Percentiles rank a stretch among this genome's conserved stretches.
phyloP scores from a whole-genome alignment of 2,888 invertebrate genomes.

The Dryococelus australis region DNA sequence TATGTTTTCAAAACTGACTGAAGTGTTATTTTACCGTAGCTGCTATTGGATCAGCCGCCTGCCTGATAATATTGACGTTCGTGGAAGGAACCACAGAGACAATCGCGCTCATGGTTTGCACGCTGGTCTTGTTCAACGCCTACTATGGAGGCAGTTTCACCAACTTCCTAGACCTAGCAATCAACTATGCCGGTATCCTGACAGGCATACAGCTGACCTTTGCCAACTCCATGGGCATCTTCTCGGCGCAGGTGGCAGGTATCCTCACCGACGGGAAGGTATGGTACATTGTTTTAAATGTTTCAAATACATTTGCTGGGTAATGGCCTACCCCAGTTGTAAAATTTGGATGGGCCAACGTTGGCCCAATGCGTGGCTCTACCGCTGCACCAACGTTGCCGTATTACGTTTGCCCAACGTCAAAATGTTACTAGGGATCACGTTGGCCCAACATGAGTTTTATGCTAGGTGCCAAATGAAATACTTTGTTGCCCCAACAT shows the following conservation, averaged over 20 bases:
- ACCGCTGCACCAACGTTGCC: too few species aligned
- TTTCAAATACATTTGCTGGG: too few species aligned
- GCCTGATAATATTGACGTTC: not conserved
- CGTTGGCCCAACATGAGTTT: too few species aligned
- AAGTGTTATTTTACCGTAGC: not conserved
- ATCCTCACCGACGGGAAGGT: conserved; percentile 47
- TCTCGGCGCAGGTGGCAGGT: conserved; percentile 53
- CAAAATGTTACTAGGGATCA: too few species aligned
- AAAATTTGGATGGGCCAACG: too few species aligned
- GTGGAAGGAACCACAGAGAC: not conserved
- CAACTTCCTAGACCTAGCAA: conserved; percentile 55
- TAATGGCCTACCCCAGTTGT: too few species aligned
- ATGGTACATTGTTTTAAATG: not conserved
- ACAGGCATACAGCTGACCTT: conserved; percentile 55
- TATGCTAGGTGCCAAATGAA: too few species aligned
- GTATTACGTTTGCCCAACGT: too few species aligned
- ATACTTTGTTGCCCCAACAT: too few species aligned
- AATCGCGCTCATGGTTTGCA: not conserved
- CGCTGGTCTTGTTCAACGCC: not conserved
- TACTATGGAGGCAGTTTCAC: conserved; percentile 51
- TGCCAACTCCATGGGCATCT: conserved; percentile 54
- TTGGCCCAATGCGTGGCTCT: too few species aligned
- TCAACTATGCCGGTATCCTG: conserved; percentile 55
- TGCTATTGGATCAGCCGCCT: not conserved
- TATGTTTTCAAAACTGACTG: too few species aligned